Evolutionary conservation across 1,140 invertebrate species (phyloP).

Genomic region (Chelonus insularis): DNA sequence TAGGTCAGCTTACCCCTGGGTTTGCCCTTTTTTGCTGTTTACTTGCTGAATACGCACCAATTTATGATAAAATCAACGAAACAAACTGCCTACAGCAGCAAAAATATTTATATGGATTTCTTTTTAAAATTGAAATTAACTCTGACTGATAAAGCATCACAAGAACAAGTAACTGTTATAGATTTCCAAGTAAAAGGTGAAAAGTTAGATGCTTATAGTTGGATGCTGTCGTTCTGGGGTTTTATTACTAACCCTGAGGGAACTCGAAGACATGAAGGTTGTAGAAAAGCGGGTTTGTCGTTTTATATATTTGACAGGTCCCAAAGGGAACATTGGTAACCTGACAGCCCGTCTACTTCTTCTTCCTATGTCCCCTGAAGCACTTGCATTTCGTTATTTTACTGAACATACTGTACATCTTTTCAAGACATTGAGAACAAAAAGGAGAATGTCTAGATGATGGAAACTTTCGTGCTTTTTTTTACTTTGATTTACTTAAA

Average conservation of each 20-base stretch:
- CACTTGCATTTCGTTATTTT: background rate
- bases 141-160: too few species aligned
- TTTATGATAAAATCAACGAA: too few species aligned
- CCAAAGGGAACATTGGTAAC: slow-evolving; percentile 25
- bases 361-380: background rate
- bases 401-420: background rate
- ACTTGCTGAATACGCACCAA: too few species aligned
- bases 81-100: too few species aligned
- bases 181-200: background rate
- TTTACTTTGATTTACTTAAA: too few species aligned
- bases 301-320: too few species aligned
- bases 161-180: too few species aligned
- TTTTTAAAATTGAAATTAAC: too few species aligned
- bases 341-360: slow-evolving; percentile 26
- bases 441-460: background rate
- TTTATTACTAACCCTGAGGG: slow-evolving; percentile 44
- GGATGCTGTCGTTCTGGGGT: slow-evolving; percentile 43
- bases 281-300: slow-evolving; percentile 17
- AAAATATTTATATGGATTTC: too few species aligned
- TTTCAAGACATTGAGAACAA: background rate
- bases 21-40: too few species aligned
- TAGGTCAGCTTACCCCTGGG: too few species aligned
- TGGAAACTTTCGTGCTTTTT: background rate
- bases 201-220: slow-evolving; percentile 39
- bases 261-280: slow-evolving; percentile 32